Base-by-base conservation (phyloP, 2,888 invertebrate species). In the Cacoxenus indagator region DNA sequence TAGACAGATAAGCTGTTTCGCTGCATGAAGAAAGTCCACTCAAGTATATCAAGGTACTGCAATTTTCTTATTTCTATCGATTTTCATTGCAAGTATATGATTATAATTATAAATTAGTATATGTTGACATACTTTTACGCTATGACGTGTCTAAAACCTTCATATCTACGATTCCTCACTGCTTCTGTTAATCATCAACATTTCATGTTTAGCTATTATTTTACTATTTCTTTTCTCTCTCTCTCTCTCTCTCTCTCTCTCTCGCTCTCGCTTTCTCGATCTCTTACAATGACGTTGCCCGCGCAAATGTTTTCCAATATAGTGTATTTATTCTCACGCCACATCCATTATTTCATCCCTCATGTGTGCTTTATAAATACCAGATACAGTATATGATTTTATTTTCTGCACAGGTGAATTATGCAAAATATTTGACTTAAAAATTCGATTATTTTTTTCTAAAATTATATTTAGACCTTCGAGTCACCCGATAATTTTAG, bases 261-360 rank as follows among this genome's bases (percentile, higher is more conserved):
- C 14, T 37, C 14, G 31, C 9, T 31, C 9, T 31, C 9, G 31
- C 9, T 31, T 8, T 31, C 9, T 1, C 14, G 31, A 37, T 61
- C 51, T 65, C 26, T 55, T 55, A 31, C 43, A 71, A 76, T 75
- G 78, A 76, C 76, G 76, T 72, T 76, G 78, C 74, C 72, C 72
- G 68, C 70, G 67, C 71, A 68, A 75, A 64, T 19, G 77, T 77
- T 75, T 77, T 61, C 22, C 37, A 62, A 62, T 45, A 45, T n/a
- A 64, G 29, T 48, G n/a, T 17, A 27, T 27, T 64, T 64, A 9
- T 51, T 26, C 43, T 48, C 17, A 22, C 51, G 4, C 59, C 51
- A 51, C 51, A 22, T 8, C 17, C 51, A 51, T 19, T 51, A 51
- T 51, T 9, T 51, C 22, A 51, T 22, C 51, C 9, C 22, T 51